These are phyloP conservation scores for Geotrypetes seraphini DNA, from an alignment of 2,797 vertebrate genomes.

Conservation along the genomic window DNA sequence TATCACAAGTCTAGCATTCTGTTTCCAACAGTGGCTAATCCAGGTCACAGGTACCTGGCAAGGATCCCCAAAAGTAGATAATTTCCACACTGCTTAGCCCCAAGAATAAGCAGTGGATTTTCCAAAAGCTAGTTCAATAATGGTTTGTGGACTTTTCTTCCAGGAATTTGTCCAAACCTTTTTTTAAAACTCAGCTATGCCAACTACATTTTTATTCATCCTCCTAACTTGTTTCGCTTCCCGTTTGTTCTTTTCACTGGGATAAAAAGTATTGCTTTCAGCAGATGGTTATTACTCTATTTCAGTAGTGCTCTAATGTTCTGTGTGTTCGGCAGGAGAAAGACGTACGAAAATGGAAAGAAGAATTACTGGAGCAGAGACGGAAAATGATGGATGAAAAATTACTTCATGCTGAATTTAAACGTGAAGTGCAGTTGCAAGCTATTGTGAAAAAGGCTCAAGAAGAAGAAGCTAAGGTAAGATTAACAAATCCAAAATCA, in stretches of 20 bases:
- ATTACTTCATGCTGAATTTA: conserved; percentile 89
- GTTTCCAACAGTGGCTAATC: too few relatives aligned
- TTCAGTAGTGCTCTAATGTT: neutral
- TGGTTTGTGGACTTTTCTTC: too few relatives aligned
- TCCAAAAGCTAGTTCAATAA: too few relatives aligned
- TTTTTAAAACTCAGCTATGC: too few relatives aligned
- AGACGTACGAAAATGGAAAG: conserved; percentile 96
- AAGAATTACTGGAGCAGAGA: conserved; percentile 88
- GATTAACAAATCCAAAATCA: too few relatives aligned
- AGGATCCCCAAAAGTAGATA: too few relatives aligned
- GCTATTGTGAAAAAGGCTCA: conserved; percentile 98
- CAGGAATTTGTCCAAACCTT: too few relatives aligned
- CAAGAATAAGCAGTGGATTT: too few relatives aligned
- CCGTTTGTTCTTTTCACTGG: neutral
- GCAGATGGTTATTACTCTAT: neutral
- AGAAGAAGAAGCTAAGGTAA: conserved; percentile 93
- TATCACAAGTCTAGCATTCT: too few relatives aligned
- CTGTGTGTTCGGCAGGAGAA: conserved; percentile 65
- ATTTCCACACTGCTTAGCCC: too few relatives aligned
- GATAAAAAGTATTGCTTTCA: neutral
- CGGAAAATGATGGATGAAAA: conserved; percentile 97
- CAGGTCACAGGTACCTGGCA: too few relatives aligned
- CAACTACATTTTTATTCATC: too few relatives aligned
- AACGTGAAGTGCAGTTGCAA: conserved; percentile 90
- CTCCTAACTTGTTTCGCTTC: neutral